Conservation (phyloP, 2,113 vertebrate species). For the zebrafish (Danio rerio) region DNA sequence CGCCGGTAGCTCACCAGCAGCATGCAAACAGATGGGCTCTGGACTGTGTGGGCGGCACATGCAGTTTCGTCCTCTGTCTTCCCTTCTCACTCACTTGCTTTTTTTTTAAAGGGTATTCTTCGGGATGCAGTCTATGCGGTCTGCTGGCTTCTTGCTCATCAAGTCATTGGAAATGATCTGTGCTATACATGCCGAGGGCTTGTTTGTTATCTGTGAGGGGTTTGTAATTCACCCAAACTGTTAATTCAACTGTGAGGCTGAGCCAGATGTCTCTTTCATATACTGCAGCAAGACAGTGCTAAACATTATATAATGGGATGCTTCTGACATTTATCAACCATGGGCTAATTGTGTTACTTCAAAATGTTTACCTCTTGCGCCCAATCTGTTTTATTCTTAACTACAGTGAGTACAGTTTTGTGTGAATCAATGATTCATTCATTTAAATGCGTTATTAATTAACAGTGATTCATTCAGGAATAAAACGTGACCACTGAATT, state of each 20-base stretch:
- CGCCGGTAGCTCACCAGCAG: constrained; percentile 54
- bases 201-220: constrained; percentile 53
- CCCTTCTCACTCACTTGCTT: constrained; percentile 36
- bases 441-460: not conserved
- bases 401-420: not conserved
- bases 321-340: not conserved
- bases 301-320: constrained; percentile 4
- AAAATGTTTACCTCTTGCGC: not conserved
- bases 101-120: constrained; percentile 30
- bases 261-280: constrained; percentile 44
- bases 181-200: constrained; percentile 51
- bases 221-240: constrained; percentile 49
- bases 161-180: constrained; percentile 50
- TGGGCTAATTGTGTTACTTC: not conserved
- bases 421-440: not conserved
- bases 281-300: not conserved
- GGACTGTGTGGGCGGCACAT: constrained; percentile 63
- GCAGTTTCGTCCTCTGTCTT: constrained; percentile 52
- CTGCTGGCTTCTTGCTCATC: constrained; percentile 53
- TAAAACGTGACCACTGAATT: not conserved
- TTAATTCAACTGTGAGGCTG: constrained; percentile 51
- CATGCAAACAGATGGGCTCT: constrained; percentile 59
- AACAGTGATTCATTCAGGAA: not conserved
- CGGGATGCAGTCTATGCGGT: constrained; percentile 45
- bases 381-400: not conserved